Evolutionary conservation across 2,797 vertebrate species (phyloP).

Genomic region (Urosaurus nigricauda): DNA sequence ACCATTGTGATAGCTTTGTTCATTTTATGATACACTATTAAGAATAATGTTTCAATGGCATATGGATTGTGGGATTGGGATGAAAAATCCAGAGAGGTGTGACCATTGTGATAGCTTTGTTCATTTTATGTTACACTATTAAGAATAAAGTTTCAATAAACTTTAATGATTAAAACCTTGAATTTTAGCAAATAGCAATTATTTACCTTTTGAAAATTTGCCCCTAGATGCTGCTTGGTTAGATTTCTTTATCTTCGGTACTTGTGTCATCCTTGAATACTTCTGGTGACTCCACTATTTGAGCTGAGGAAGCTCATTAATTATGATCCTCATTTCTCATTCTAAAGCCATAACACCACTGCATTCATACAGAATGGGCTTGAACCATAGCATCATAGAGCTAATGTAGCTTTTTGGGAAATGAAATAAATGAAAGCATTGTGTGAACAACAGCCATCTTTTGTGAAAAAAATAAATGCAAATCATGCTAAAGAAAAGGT

Average conservation of each 20-base stretch:
- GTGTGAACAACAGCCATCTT: background rate
- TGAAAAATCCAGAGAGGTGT: background rate
- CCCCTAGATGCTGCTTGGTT: background rate
- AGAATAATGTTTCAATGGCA: background rate
- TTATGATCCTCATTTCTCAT: background rate
- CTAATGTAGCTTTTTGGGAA: background rate
- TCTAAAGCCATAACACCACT: background rate
- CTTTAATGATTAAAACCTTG: background rate
- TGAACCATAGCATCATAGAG: background rate
- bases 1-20: background rate
- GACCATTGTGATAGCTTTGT: background rate
- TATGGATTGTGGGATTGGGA: background rate
- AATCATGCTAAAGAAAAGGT: background rate
- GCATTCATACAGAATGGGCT: background rate
- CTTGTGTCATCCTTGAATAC: background rate
- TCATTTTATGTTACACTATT: background rate
- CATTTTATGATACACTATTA: background rate
- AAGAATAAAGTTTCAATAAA: background rate
- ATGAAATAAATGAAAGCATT: background rate
- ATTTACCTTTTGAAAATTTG: background rate
- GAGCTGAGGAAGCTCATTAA: background rate
- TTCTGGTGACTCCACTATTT: background rate
- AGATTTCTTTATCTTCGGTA: background rate
- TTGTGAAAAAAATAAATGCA: background rate
- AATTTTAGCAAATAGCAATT: background rate